Evolutionary conservation across 2,888 invertebrate genomes (phyloP).

Genomic region (Amiota communis): DNA sequence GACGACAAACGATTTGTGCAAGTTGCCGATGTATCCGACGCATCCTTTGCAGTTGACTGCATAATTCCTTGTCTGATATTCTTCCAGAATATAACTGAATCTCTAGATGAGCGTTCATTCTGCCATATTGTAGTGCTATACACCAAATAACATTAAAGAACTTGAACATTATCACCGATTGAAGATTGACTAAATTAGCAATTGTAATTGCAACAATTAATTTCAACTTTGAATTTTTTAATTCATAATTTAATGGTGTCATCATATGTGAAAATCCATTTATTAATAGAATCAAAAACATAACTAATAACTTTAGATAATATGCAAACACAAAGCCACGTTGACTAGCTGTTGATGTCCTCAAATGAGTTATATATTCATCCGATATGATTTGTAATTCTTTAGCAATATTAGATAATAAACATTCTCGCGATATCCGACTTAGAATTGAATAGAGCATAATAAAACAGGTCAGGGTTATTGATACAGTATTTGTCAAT

Average conservation of each 20-base stretch:
- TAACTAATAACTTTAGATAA: background rate
- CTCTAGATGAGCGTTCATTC: background rate
- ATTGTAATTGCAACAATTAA: background rate
- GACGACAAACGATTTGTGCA: background rate
- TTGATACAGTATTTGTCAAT: background rate
- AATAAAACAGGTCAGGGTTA: background rate
- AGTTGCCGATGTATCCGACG: conserved; percentile 11
- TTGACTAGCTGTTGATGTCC: background rate
- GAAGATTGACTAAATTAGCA: background rate
- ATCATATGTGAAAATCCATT: too few relatives aligned
- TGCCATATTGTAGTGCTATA: background rate
- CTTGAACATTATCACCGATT: background rate
- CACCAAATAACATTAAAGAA: conserved; percentile 1
- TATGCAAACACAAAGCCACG: background rate
- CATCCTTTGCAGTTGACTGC: background rate
- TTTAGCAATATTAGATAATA: background rate
- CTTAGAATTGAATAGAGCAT: background rate
- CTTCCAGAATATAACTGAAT: background rate
- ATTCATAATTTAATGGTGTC: background rate
- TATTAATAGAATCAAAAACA: background rate
- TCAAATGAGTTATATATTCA: background rate
- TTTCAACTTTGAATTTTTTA: too few relatives aligned
- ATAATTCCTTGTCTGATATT: background rate
- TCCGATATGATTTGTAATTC: background rate
- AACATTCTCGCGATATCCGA: background rate